Base-by-base conservation (phyloP, 2,888 invertebrate species). In the Chouioia cunea region DNA sequence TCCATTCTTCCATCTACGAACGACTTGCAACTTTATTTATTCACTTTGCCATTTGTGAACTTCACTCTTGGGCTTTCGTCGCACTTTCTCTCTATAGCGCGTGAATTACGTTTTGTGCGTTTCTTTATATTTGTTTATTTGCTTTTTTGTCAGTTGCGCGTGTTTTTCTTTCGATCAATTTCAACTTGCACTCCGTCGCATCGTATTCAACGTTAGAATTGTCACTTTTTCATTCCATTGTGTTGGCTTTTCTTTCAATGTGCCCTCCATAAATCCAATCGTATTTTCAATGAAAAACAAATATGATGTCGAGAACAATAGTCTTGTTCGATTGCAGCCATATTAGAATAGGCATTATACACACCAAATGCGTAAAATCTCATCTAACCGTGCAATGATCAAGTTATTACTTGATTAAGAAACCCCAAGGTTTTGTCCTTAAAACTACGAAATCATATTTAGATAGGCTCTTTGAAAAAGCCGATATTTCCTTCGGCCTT, bases 401-500 rank as follows among this genome's bases (percentile, higher is more conserved):
- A 3, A 6, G 6, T 36, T 10, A 36, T 10, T 10, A 36, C 12
- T 36, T 3, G 36, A 36, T 10, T 3, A 6, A 12, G 6, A 10
- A 36, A 12, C 10, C n/a, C n/a, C 36, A 10, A 10, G 36, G 10
- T 36, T 2, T 36, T 36, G 36, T 36, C 36, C 10, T 36, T 36
- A 6, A 36, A 36, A 36, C 27, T 36, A 12, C 6, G 36, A 36
- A 1, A 10, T 36, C 12, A 36, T 36, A 36, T 36, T 36, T 36
- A 36, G 36, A 36, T 36, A 36, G 12, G 36, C 36, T 36, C 10
- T 36, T 12, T 36, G 53, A 63, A 80, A 82, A 83, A 82, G 81
- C 81, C 82, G 82, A 83, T 83, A 82, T 82, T 82, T 83, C 82
- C 82, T 82, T 82, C 81, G 80, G 77, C 78, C 79, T 79, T 79